A percentile compares a stretch with the other conserved stretches of the same genome.
These are phyloP conservation scores for Bombus waltoni DNA, from an alignment of 1,140 invertebrate species.

Conservation along the genomic window DNA sequence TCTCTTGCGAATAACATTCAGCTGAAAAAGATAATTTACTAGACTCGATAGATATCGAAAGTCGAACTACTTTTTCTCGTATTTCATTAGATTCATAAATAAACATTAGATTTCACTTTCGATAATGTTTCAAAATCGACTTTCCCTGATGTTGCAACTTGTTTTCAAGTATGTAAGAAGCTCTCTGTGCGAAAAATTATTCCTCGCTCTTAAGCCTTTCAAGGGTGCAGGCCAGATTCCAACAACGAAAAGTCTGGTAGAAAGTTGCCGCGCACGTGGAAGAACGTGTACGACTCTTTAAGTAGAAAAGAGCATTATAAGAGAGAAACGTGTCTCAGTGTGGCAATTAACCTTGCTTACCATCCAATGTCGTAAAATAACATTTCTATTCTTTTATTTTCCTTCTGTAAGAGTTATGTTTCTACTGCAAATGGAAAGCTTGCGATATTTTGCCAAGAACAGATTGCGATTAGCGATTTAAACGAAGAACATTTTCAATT, in stretches of 20 bases:
- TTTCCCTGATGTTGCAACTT: background rate
- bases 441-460: too few relatives aligned
- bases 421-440: background rate
- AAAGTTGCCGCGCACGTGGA: background rate
- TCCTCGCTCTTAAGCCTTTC: background rate
- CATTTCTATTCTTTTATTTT: background rate
- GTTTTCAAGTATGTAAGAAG: background rate
- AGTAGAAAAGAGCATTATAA: slow-evolving; percentile 23
- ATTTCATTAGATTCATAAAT: background rate
- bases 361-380: background rate
- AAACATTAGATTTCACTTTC: background rate
- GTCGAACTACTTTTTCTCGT: background rate
- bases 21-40: too few relatives aligned
- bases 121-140: background rate
- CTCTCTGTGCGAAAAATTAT: background rate
- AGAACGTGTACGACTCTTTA: slow-evolving; percentile 3
- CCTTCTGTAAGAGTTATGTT: background rate
- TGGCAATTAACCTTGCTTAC: background rate
- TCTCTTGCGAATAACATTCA: too few relatives aligned
- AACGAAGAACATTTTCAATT: too few relatives aligned
- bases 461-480: background rate
- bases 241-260: background rate
- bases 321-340: background rate
- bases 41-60: too few relatives aligned
- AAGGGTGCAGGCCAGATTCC: background rate